Base-by-base conservation (phyloP, 2,113 vertebrate genomes). In the Cyanoramphus novaezelandiae region DNA sequence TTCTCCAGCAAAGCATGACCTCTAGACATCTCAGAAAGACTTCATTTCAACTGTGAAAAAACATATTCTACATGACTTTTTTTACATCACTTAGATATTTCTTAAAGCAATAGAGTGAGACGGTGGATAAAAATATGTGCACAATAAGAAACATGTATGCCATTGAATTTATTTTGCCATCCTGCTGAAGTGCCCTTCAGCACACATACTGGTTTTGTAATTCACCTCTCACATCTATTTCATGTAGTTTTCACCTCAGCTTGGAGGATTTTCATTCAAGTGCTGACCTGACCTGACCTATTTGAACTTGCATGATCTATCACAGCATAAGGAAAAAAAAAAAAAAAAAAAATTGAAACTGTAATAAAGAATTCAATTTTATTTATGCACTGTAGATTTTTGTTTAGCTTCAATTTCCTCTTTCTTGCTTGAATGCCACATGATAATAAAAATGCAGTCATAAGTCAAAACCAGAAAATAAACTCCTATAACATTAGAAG, bases 181-280 rank as follows among this genome's bases (percentile, higher is more conserved):
- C 88, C 76, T 29, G 17, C 23, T 92, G 68, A 65, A 62, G 31
- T 91, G 55, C 64, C 53, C 50, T 91, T 96, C 65, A 86, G 69
- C 50, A 75, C 14, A 92, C n/a, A 52, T 78, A 7, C 13, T 86
- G n/a, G 41, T 78, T 81, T 91, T 28, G 37, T 71, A 75, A 84
- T 41, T 95, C 46, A 70, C 44, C 37, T 91, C 92, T 80, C 50
- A 91, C 69, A 87, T 81, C 11, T 63, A 78, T 89, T 95, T 82
- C 55, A 37, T 79, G 43, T 50, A 82, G 41, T 82, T 60, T 91
- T 91, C 81, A 75, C n/a, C n/a, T 71, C 50, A 81, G 60, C 31
- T 95, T 86, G 50, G 24, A 91, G 28, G 50, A 78, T 89, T 96
- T 89, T 92, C 31, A 44, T 88, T 90, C 37, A 80, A 94, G 31